Evolutionary conservation across 2,797 vertebrate genomes (phyloP).

Genomic region (Gymnothorax javanicus): DNA sequence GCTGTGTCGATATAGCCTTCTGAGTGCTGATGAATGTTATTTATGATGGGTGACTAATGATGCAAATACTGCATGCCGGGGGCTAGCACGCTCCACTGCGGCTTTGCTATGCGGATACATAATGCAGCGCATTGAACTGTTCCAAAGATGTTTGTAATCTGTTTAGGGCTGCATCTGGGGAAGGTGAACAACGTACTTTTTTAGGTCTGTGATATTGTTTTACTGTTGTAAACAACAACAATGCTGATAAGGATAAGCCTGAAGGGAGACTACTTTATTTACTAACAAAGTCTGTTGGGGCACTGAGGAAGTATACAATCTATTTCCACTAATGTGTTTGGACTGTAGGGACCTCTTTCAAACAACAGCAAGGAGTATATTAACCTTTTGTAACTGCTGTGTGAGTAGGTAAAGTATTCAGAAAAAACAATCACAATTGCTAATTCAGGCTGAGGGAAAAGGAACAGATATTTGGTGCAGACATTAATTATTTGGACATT

Average conservation of each 20-base stretch:
- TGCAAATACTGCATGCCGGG: constrained; percentile 29
- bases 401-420: background rate
- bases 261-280: background rate
- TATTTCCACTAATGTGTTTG: background rate
- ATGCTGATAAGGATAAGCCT: background rate
- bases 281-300: background rate
- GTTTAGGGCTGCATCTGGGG: background rate
- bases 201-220: background rate
- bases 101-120: constrained; percentile 21
- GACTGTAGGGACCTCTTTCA: background rate
- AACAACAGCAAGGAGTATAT: background rate
- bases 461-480: background rate
- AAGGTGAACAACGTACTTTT: background rate
- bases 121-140: constrained; percentile 24
- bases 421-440: background rate
- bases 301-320: background rate
- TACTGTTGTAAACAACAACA: background rate
- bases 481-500: too few species aligned
- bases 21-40: background rate
- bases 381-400: background rate
- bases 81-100: constrained; percentile 25
- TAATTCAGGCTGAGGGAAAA: background rate
- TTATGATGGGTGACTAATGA: constrained; percentile 32
- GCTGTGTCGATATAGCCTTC: background rate
- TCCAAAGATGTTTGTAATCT: constrained; percentile 15